A percentile compares a stretch with the other conserved stretches of the same genome.
phyloP scores from a whole-genome alignment of 2,888 invertebrate species.

The Gisinianus flammeolus region DNA sequence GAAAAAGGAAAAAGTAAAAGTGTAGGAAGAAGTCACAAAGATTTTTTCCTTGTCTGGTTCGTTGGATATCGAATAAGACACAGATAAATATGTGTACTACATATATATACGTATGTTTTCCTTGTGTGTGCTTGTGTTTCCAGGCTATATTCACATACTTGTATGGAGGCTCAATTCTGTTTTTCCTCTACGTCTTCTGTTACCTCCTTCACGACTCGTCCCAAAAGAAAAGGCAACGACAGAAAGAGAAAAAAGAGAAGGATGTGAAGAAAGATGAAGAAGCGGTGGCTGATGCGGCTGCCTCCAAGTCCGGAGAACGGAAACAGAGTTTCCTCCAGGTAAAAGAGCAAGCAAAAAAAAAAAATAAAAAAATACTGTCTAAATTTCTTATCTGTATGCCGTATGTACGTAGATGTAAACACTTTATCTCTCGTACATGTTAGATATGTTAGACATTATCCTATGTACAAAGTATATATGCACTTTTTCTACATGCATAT shows the following conservation, averaged over 20 bases:
- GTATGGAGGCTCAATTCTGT: slow-evolving; percentile 90
- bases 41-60: not conserved
- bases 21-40: slow-evolving; percentile 6
- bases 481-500: not conserved
- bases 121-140: slow-evolving; percentile 32
- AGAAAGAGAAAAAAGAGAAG: slow-evolving; percentile 54
- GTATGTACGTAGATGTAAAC: not conserved
- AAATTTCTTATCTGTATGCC: not conserved
- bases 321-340: slow-evolving; percentile 59
- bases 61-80: not conserved
- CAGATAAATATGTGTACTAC: no score
- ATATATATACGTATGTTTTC: not conserved
- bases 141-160: slow-evolving; percentile 91
- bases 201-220: slow-evolving; percentile 84
- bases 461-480: not conserved
- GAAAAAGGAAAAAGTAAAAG: not conserved
- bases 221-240: slow-evolving; percentile 58
- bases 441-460: not conserved
- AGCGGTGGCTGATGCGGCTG: slow-evolving; percentile 57
- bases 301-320: slow-evolving; percentile 58
- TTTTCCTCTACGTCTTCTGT: slow-evolving; percentile 92
- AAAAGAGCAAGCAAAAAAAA: slow-evolving; percentile 32
- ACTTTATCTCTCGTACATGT: not conserved
- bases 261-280: slow-evolving; percentile 58
- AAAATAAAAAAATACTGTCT: no score